Evolutionary conservation across 2,113 vertebrate species (phyloP).

Genomic region (Pholis gunnellus): DNA sequence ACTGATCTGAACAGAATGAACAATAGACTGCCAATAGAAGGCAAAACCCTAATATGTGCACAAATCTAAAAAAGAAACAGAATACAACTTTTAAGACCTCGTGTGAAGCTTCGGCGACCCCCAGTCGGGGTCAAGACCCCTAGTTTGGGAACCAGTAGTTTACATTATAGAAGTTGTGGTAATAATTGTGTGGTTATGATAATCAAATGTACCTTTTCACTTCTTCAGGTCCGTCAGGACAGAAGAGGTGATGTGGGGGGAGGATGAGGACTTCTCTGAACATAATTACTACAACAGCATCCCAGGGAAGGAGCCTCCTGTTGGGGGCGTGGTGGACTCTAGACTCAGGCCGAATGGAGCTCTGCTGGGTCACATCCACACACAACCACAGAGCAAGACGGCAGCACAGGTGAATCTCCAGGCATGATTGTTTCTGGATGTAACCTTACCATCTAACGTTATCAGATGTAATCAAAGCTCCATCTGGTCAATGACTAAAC

Average conservation of each 20-base stretch:
- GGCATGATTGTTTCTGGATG: not conserved
- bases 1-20: not conserved
- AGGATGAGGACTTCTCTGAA: constrained; percentile 84
- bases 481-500: constrained; percentile 7
- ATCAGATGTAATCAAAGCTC: not conserved
- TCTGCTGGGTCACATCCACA: constrained; percentile 78
- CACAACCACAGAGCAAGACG: constrained; percentile 77
- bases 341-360: constrained; percentile 79
- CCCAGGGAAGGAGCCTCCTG: constrained; percentile 94
- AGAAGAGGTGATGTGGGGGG: constrained; percentile 90
- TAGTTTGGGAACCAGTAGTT: not conserved
- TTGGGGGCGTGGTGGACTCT: constrained; percentile 92
- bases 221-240: constrained; percentile 80
- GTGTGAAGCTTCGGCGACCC: not conserved
- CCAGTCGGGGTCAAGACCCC: not conserved
- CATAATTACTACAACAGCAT: constrained; percentile 98
- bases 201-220: not conserved
- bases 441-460: not conserved
- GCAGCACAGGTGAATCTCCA: constrained; percentile 80
- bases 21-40: not conserved
- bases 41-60: not conserved
- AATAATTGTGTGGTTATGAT: not conserved
- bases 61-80: not conserved
- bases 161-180: not conserved
- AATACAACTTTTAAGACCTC: not conserved